Evolutionary conservation across 2,113 vertebrate species (phyloP).

Genomic region (Myodes glareolus): DNA sequence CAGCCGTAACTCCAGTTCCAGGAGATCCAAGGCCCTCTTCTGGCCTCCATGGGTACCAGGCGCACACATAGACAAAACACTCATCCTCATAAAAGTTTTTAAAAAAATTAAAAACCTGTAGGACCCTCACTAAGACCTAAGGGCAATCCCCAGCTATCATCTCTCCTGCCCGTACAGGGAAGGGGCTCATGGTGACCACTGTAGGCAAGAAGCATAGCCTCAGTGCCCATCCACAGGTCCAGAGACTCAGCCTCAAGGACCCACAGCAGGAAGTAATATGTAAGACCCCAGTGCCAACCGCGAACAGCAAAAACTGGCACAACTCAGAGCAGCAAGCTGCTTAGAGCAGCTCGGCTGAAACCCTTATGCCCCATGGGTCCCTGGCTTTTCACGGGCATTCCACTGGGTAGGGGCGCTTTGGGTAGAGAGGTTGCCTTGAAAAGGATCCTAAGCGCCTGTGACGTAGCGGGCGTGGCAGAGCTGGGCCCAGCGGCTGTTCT

Average conservation of each 20-base stretch:
- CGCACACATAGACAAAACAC: not conserved
- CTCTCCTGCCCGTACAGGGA: not conserved
- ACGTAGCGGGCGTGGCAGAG: not conserved
- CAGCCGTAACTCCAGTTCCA: not conserved
- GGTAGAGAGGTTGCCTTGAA: not conserved
- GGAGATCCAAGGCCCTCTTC: not conserved
- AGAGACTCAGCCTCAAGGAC: not conserved
- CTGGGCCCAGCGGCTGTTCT: not conserved
- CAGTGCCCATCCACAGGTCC: no score
- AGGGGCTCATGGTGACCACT: no score
- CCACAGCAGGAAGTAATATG: not conserved
- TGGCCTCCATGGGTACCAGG: not conserved
- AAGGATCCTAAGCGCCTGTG: not conserved
- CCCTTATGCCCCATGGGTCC: not conserved
- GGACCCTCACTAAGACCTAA: not conserved
- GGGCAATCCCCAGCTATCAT: not conserved
- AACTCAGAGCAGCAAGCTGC: not conserved
- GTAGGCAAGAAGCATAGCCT: not conserved
- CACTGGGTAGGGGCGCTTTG: not conserved
- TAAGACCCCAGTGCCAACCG: not conserved
- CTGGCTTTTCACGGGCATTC: not conserved
- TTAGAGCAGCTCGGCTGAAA: not conserved
- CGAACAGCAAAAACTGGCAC: not conserved
- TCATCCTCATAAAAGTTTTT: not conserved
- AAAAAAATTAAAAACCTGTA: not conserved